Conservation (phyloP, 2,113 vertebrate species). For the Microtus richardsoni region DNA sequence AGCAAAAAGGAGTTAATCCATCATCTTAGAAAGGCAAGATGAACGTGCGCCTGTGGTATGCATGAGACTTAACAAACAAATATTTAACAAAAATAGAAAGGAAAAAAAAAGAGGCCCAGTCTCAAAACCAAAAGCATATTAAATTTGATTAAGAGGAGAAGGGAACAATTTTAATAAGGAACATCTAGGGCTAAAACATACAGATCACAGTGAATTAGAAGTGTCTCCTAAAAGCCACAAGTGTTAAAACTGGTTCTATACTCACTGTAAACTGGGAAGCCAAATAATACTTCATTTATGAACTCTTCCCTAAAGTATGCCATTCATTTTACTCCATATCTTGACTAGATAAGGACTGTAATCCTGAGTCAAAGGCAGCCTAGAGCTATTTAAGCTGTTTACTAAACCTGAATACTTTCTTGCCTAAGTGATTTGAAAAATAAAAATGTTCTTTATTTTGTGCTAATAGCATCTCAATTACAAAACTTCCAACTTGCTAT, state of each 20-base stretch:
- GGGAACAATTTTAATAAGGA: slow-evolving; percentile 23
- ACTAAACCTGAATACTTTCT: not conserved
- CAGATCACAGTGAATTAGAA: not conserved
- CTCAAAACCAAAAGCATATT: slow-evolving; percentile 25
- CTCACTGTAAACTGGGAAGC: slow-evolving; percentile 36
- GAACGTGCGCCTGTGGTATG: not conserved
- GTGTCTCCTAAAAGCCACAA: slow-evolving; percentile 2
- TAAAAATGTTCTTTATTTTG: slow-evolving; percentile 27
- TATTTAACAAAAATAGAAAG: not conserved
- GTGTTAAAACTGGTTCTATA: not conserved
- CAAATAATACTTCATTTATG: slow-evolving; percentile 29
- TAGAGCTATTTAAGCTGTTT: not conserved
- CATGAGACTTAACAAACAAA: not conserved
- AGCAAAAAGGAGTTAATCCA: not conserved
- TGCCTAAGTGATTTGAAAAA: slow-evolving; percentile 8
- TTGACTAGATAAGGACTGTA: slow-evolving; percentile 43
- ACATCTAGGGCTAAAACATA: slow-evolving; percentile 23
- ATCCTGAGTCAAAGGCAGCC: not conserved
- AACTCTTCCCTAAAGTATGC: slow-evolving; percentile 30
- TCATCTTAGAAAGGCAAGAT: not conserved
- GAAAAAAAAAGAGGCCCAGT: not conserved
- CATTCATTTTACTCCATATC: slow-evolving; percentile 41
- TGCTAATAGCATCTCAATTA: slow-evolving; percentile 20
- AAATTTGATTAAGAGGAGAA: slow-evolving; percentile 27
- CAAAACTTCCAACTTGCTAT: slow-evolving; percentile 38